These are phyloP conservation scores for Limnothrissa miodon DNA, from an alignment of 2,113 vertebrate genomes.

Conservation along the genomic window DNA sequence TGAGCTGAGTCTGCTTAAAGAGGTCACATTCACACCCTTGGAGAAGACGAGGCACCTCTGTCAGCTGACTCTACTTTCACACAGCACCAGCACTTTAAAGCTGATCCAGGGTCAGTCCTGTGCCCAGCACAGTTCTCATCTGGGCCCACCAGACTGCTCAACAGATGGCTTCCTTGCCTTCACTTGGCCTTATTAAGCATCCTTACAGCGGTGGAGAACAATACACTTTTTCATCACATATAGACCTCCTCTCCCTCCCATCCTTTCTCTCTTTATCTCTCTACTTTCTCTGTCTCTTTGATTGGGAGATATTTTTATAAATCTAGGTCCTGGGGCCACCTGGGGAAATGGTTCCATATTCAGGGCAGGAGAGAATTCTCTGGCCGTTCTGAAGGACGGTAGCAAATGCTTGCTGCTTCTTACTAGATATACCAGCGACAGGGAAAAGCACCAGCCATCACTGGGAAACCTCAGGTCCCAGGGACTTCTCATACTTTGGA, in stretches of 20 bases:
- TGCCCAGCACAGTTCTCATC: not conserved
- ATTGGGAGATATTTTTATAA: constrained; percentile 81
- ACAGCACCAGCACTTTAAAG: not conserved
- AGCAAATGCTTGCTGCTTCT: constrained; percentile 25
- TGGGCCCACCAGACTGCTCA: constrained; percentile 7
- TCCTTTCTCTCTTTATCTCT: constrained; percentile 51
- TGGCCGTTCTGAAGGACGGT: constrained; percentile 48
- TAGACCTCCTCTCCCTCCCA: constrained; percentile 28
- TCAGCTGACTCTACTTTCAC: not conserved
- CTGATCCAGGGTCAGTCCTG: not conserved
- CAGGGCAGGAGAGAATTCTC: constrained; percentile 61
- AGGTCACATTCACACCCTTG: not conserved
- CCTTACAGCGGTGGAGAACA: constrained; percentile 5
- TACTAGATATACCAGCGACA: not conserved
- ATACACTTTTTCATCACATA: constrained; percentile 21
- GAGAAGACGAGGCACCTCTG: not conserved
- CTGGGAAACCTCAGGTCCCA: not conserved
- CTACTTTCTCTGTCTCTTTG: constrained; percentile 60
- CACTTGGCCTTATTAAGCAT: not conserved
- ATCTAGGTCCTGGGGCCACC: constrained; percentile 75
- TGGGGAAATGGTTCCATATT: constrained; percentile 74
- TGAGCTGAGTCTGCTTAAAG: not conserved
- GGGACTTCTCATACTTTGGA: not conserved
- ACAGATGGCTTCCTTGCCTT: not conserved
- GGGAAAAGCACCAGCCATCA: constrained; percentile 3